Evolutionary conservation across 2,797 vertebrate species (phyloP).

Genomic region (Anniella stebbinsi): DNA sequence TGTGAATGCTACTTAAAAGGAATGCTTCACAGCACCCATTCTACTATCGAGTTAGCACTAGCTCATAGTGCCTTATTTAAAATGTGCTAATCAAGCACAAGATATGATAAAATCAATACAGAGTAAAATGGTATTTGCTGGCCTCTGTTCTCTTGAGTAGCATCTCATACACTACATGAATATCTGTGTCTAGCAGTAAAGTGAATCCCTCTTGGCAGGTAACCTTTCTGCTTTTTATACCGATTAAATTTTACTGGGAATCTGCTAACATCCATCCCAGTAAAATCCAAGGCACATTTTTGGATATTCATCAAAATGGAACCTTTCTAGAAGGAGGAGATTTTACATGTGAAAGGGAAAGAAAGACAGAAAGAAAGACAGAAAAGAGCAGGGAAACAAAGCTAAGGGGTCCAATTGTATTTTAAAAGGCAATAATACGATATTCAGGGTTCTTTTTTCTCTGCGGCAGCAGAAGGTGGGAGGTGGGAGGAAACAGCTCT

Average conservation of each 20-base stretch:
- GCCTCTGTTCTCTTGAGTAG: not conserved
- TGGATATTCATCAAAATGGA: conserved; percentile 37
- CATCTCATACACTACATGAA: conserved; percentile 32
- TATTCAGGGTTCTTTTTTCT: not conserved
- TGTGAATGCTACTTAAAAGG: not conserved
- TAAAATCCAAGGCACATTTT: conserved; percentile 52
- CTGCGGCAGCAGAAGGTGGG: not conserved
- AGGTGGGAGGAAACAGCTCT: too few relatives aligned
- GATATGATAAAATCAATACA: not conserved
- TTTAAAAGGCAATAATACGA: conserved; percentile 1
- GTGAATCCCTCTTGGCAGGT: conserved; percentile 38
- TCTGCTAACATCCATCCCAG: conserved; percentile 18
- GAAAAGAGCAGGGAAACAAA: not conserved
- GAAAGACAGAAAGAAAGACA: not conserved
- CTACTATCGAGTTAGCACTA: not conserved
- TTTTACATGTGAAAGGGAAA: conserved; percentile 30
- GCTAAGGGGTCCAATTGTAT: not conserved
- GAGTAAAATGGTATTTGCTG: not conserved
- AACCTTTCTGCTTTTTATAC: conserved; percentile 63
- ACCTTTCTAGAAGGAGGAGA: conserved; percentile 27
- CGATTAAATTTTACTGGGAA: conserved; percentile 44
- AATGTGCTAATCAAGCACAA: not conserved
- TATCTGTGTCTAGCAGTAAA: conserved; percentile 32
- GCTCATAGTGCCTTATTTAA: not conserved
- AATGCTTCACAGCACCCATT: not conserved